Percentiles rank a stretch among this genome's conserved stretches.
Conservation (phyloP, 2,113 vertebrate genomes). For the Tychaedon coryphoeus region DNA sequence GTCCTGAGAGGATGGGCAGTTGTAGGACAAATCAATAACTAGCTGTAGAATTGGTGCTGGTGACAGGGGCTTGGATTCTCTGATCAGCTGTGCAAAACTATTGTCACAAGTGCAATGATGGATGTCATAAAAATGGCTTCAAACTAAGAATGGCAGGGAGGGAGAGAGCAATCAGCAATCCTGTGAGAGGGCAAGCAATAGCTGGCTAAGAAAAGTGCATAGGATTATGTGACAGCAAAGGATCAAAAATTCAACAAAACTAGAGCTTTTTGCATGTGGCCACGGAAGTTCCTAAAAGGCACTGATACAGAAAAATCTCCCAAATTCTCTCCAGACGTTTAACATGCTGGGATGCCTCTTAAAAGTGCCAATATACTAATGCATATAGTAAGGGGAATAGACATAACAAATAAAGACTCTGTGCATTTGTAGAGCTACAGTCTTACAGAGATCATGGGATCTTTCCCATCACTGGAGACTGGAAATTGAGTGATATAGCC, state of each 20-base stretch:
- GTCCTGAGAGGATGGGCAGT: background rate
- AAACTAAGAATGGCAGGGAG: background rate
- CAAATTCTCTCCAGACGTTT: background rate
- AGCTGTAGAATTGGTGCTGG: background rate
- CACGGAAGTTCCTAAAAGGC: background rate
- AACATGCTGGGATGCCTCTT: background rate
- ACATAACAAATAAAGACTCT: background rate
- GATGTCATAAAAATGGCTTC: background rate
- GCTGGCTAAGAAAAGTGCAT: fast-evolving
- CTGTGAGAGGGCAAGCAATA: background rate
- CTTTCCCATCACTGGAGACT: background rate
- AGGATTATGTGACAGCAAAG: background rate
- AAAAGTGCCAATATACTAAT: background rate
- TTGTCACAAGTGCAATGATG: background rate
- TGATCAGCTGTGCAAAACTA: background rate
- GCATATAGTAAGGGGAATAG: background rate
- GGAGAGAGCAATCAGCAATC: background rate
- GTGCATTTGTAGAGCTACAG: background rate
- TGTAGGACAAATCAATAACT: background rate
- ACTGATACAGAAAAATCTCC: background rate
- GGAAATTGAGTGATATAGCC: background rate
- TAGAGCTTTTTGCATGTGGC: background rate
- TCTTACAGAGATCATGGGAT: background rate
- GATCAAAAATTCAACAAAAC: background rate
- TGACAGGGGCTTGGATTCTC: background rate